Conservation (phyloP, 2,888 invertebrate genomes). For the Rugalucina vietnamica region DNA sequence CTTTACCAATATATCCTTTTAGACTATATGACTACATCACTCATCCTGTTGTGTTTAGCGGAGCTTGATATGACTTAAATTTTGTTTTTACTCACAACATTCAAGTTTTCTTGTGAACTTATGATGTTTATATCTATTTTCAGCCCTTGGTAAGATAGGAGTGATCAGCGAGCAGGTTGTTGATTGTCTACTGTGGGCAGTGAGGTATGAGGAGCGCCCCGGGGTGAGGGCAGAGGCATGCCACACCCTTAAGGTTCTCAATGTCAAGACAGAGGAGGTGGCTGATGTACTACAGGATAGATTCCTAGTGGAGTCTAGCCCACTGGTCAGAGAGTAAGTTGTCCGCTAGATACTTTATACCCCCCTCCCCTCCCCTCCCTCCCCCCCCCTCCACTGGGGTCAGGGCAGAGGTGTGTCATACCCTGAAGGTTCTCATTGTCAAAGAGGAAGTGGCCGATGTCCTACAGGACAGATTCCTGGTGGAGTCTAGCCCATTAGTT, state of each 20-base stretch:
- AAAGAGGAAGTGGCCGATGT: constrained; percentile 78
- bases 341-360: too few relatives aligned
- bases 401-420: constrained; percentile 83
- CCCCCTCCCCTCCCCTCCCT: too few relatives aligned
- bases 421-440: constrained; percentile 75
- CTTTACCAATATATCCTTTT: too few relatives aligned
- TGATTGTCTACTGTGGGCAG: constrained; percentile 81
- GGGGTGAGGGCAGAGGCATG: constrained; percentile 83
- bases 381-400: too few relatives aligned
- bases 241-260: constrained; percentile 78
- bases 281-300: constrained; percentile 81
- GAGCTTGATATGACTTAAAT: too few relatives aligned
- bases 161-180: constrained; percentile 73
- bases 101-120: too few relatives aligned
- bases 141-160: constrained; percentile 82
- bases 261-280: constrained; percentile 77
- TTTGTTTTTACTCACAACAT: too few relatives aligned
- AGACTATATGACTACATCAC: too few relatives aligned
- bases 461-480: constrained; percentile 82
- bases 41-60: too few relatives aligned
- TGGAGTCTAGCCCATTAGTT: constrained; percentile 80
- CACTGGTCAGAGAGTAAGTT: constrained; percentile 81
- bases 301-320: constrained; percentile 80
- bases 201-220: constrained; percentile 81
- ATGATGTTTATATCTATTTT: constrained; percentile 18